Base-by-base conservation (phyloP, 2,888 invertebrate genomes). In the Drosophila hamatofila region DNA sequence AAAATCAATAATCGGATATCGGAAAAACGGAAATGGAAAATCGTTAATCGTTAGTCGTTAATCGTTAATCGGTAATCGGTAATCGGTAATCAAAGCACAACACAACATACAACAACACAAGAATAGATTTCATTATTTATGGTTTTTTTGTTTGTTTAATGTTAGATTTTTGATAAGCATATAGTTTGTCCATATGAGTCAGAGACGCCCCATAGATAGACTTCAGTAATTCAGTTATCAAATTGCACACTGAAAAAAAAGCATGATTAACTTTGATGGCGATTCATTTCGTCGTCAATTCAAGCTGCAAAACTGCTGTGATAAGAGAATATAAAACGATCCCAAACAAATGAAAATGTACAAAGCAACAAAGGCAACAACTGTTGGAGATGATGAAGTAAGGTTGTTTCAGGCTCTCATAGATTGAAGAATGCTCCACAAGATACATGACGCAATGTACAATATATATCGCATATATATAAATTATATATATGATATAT, bases 161-260 rank as follows among this genome's bases (percentile, higher is more conserved):
- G 48, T 49, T 52, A 52, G 49, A 49, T 9, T 16, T 37, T 37
- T 7, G 18, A 30, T 55, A 55, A 39, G 41, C 16, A 41, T 55
- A 18, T 6, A 2, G 1, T 21, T 3, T 18, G 54, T 39, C 54
- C 54, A 39, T 14, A 14, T 21, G 27, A 41, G 12, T 55, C 18
- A 27, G 27, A 14, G 55, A 18, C 18, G 56, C 16, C 30, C 42
- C 30, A 30, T 18, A 27, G 21, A 30, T 18, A 27, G 21, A 37
- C 52, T 25, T 23, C 37, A n/a, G 37, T 23, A 37, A 37, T 11
- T 52, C 52, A 52, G 48, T 49, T 7, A 52, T 52, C 23, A 23
- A 52, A 25, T 23, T n/a, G 23, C 37, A 37, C 35, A 52, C 52
- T 52, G 52, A 16, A 52, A 52, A 52, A 52, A 37, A 52, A 35